Evolutionary conservation across 2,888 invertebrate species (phyloP), one percentile per base, ranked within the genome.

Genomic region (Periphyllus acericola): DNA sequence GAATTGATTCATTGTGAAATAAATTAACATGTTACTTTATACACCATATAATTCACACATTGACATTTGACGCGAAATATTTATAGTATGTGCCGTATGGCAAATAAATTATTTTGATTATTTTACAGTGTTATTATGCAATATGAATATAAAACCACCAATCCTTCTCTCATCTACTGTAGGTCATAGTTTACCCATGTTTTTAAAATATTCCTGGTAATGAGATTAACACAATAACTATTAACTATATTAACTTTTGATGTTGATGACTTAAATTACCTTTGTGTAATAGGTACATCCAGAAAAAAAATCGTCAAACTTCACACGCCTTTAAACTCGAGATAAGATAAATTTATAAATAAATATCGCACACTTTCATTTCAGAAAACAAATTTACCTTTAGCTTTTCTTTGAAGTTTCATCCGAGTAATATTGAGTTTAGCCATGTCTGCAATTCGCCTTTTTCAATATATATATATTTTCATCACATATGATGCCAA

Each of bases 361-460:
- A 55, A 78, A 79, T 60, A 55, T 79, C 25, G 3, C 19, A 79
- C 25, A 55, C 25, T 79, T 79, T 55, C 11, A 55, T 34, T 79
- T 60, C 8, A 60, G 46, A 76, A 76, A 29, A n/a, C 29, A 55
- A 21, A 60, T 60, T 60, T 60, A 60, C 60, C 21, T 55, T 79
- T 34, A 34, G 19, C 6, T 55, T 79, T 79, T 34, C 78, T 79
- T 79, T 79, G 79, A 79, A 55, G 55, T 79, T 79, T 60, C 19
- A 60, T 60, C 11, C 34, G 34, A 14, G 11, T 78, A 34, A 79
- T 55, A 79, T 79, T 79, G 25, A 34, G 14, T 34, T 79, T 79
- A 11, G 9, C 21, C 9, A 32, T 79, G 32, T 79, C 21, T 60
- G 21, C 25, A 60, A 60, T 4, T 2, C 25, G 60, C 60, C 4